A percentile compares a stretch with the other conserved stretches of the same genome.
Evolutionary conservation across 2,113 vertebrate genomes (phyloP).

Genomic region (Sceloporus tristichus): DNA sequence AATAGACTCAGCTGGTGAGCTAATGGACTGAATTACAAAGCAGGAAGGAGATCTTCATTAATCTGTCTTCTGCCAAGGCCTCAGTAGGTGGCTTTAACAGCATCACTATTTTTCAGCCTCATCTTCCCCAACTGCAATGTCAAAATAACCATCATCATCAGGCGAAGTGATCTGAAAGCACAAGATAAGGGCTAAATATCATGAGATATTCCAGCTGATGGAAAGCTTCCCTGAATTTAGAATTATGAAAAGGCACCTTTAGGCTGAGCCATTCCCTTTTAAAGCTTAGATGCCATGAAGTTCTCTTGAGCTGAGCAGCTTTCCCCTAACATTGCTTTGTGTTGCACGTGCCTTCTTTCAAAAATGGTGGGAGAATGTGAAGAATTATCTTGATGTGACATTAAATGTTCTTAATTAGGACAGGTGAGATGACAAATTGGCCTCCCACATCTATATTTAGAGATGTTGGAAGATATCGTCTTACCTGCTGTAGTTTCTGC

Average conservation of each 20-base stretch:
- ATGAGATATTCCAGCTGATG: too few species aligned
- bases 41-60: too few species aligned
- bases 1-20: too few species aligned
- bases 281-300: neutral
- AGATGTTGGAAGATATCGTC: neutral
- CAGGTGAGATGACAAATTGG: conserved; percentile 17
- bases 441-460: neutral
- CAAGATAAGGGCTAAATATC: too few species aligned
- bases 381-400: conserved; percentile 8
- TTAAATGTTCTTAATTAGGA: conserved; percentile 16
- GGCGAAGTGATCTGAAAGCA: too few species aligned
- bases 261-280: neutral
- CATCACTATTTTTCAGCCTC: too few species aligned
- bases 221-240: too few species aligned
- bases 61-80: too few species aligned
- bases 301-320: neutral
- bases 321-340: neutral
- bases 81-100: too few species aligned
- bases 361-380: neutral
- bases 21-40: too few species aligned
- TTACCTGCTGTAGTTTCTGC: neutral
- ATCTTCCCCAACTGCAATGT: too few species aligned
- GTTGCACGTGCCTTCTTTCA: neutral
- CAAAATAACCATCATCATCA: too few species aligned
- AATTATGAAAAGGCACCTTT: neutral